These are phyloP conservation scores for Glandiceps talaboti DNA, from an alignment of 53 echinoderm and acorn worm genomes.

Conservation along the genomic window DNA sequence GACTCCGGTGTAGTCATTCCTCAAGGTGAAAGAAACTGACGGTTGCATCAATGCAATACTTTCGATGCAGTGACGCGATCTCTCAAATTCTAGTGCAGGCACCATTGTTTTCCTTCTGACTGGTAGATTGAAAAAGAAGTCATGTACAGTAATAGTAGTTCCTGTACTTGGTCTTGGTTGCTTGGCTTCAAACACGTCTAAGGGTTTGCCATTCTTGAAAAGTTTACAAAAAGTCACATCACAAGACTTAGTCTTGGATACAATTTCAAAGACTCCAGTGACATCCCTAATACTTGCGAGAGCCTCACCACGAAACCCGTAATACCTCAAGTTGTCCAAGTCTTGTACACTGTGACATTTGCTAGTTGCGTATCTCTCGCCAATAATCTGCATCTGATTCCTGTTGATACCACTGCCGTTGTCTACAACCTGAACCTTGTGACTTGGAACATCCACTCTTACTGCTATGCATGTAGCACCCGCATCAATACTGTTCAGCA, in stretches of 20 bases:
- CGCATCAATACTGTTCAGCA: constrained; percentile 84
- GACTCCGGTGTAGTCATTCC: constrained; percentile 65
- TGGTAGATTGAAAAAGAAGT: constrained; percentile 71
- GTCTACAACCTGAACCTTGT: constrained; percentile 79
- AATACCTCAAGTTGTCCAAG: constrained; percentile 40
- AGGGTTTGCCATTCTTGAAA: constrained; percentile 44
- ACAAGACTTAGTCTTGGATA: constrained; percentile 40
- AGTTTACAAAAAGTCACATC: constrained; percentile 51
- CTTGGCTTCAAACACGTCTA: constrained; percentile 35
- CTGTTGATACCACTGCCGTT: constrained; percentile 63
- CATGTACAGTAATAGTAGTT: constrained; percentile 78
- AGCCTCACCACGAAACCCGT: constrained; percentile 91
- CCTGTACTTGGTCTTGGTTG: constrained; percentile 56
- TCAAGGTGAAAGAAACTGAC: constrained; percentile 60
- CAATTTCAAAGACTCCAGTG: constrained; percentile 74
- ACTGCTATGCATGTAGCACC: constrained; percentile 79
- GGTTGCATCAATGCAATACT: constrained; percentile 77
- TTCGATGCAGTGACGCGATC: constrained; percentile 42
- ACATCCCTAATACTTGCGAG: constrained; percentile 73
- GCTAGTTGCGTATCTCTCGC: constrained; percentile 81
- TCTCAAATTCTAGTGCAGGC: constrained; percentile 45
- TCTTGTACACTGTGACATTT: constrained; percentile 72
- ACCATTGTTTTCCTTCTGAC: constrained; percentile 57
- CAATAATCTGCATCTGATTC: constrained; percentile 44
- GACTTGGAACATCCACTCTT: constrained; percentile 58